A percentile compares a stretch with the other conserved stretches of the same genome.
phyloP scores from a whole-genome alignment of 2,797 vertebrate species.

The Ptychadena robeensis region DNA sequence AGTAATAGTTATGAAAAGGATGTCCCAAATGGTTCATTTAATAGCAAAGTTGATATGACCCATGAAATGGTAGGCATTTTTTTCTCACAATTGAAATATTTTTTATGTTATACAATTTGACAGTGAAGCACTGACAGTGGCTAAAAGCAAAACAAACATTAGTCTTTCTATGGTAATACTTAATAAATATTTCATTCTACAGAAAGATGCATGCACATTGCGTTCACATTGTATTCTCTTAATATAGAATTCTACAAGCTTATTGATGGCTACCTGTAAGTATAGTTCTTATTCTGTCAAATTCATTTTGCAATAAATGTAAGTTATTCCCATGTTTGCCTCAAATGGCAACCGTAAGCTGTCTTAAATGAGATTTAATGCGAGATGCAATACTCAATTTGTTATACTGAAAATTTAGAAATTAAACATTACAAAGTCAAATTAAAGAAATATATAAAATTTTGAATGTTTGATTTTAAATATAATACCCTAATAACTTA shows the following conservation, averaged over 20 bases:
- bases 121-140: neutral
- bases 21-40: slow-evolving; percentile 10
- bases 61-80: neutral
- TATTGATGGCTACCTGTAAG: slow-evolving; percentile 30
- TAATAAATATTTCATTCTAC: slow-evolving; percentile 37
- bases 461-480: slow-evolving; percentile 1
- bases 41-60: neutral
- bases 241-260: slow-evolving; percentile 16
- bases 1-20: neutral
- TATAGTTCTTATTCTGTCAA: neutral
- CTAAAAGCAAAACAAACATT: slow-evolving; percentile 28
- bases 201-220: slow-evolving; percentile 17
- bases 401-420: neutral
- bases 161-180: slow-evolving; percentile 23
- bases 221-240: slow-evolving; percentile 1
- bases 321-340: neutral
- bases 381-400: neutral
- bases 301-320: slow-evolving; percentile 20
- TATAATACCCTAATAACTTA: neutral
- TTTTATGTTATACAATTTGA: slow-evolving; percentile 13
- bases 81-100: slow-evolving; percentile 8
- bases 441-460: neutral
- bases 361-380: neutral
- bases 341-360: neutral
- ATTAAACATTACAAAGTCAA: neutral